phyloP scores from a whole-genome alignment of 1,140 invertebrate species.

The Apolygus lucorum region DNA sequence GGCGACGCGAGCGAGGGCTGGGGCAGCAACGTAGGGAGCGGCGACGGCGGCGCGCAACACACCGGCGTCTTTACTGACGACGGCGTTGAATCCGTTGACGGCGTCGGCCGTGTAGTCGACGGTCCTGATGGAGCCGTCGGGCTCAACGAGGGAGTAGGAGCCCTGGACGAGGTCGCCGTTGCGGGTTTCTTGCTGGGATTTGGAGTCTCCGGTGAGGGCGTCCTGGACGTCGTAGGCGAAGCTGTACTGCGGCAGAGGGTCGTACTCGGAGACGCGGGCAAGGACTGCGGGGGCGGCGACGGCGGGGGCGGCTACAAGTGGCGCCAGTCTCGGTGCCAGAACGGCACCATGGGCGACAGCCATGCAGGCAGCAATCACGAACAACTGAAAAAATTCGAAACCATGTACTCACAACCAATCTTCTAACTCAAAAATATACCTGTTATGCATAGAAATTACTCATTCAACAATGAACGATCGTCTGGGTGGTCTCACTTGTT shows the following conservation, averaged over 20 bases:
- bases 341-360: conserved; percentile 16
- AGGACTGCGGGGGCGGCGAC: background rate
- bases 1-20: conserved; percentile 31
- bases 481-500: no score
- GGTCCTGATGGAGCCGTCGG: conserved; percentile 26
- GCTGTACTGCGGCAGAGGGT: background rate
- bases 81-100: conserved; percentile 31
- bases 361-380: background rate
- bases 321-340: background rate
- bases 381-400: conserved; percentile 1
- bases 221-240: no score
- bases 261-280: background rate
- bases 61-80: conserved; percentile 31
- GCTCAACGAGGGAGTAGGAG: no score
- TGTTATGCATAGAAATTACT: no score
- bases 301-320: conserved; percentile 19
- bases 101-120: conserved; percentile 31
- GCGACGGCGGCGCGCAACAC: conserved; percentile 37
- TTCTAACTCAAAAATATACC: no score
- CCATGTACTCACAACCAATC: no score
- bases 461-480: no score
- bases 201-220: no score
- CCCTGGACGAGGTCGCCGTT: conserved; percentile 40
- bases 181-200: conserved; percentile 41
- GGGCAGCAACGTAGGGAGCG: conserved; percentile 37